Conservation (phyloP, 2,888 invertebrate genomes). For the Xylocampa areola region DNA sequence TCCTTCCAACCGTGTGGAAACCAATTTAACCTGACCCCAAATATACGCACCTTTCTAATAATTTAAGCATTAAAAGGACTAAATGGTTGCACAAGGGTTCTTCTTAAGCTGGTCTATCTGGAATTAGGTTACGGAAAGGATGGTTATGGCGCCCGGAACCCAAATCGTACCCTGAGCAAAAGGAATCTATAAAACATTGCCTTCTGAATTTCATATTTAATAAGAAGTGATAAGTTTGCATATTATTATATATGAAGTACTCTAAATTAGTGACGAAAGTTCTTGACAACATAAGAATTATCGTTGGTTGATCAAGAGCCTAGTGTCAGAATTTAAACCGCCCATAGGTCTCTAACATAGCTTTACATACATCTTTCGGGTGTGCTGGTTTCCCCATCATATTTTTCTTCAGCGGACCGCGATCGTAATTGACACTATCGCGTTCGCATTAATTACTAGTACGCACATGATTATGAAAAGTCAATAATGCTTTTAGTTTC, state of each 20-base stretch:
- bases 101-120: conserved; percentile 32
- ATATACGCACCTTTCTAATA: conserved; percentile 32
- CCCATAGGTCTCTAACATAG: too few relatives aligned
- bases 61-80: conserved; percentile 35
- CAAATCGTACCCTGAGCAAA: conserved; percentile 17
- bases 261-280: too few relatives aligned
- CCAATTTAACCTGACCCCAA: conserved; percentile 45
- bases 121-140: conserved; percentile 40
- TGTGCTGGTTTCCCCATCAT: too few relatives aligned
- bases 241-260: not conserved
- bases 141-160: conserved; percentile 31
- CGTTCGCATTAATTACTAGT: too few relatives aligned
- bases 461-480: too few relatives aligned
- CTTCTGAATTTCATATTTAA: conserved; percentile 18
- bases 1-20: conserved; percentile 47
- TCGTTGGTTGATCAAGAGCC: too few relatives aligned
- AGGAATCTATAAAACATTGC: conserved; percentile 31
- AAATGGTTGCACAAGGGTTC: conserved; percentile 47
- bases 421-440: too few relatives aligned
- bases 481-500: too few relatives aligned
- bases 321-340: too few relatives aligned
- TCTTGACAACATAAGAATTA: too few relatives aligned
- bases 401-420: too few relatives aligned
- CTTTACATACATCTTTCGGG: too few relatives aligned
- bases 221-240: not conserved